Conservation (phyloP, 2,113 vertebrate genomes). For the Gulo gulo region DNA sequence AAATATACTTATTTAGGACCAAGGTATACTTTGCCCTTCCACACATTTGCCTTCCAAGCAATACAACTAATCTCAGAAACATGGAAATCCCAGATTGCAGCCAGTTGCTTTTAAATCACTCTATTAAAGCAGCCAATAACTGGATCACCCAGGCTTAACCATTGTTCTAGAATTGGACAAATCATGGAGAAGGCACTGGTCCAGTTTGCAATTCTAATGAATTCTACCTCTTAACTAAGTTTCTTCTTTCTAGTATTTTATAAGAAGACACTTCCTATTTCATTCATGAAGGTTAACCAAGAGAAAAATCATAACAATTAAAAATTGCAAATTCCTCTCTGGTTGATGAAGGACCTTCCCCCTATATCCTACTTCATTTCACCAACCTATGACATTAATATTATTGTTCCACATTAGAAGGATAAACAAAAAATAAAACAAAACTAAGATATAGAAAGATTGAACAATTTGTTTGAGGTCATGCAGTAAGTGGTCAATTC, state of each 20-base stretch:
- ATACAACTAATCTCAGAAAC: neutral
- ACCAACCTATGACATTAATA: neutral
- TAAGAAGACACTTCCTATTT: neutral
- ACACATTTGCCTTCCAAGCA: neutral
- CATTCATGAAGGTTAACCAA: neutral
- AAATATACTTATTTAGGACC: conserved; percentile 31
- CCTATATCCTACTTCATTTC: neutral
- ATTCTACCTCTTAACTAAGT: neutral
- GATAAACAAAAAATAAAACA: neutral
- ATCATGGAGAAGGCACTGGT: neutral
- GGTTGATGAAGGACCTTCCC: neutral
- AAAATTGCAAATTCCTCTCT: neutral
- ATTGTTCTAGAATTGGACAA: neutral
- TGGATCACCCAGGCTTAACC: neutral
- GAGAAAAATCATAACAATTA: neutral
- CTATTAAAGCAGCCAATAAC: conserved; percentile 2
- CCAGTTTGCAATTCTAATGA: neutral
- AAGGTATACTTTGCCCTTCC: neutral
- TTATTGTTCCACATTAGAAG: neutral
- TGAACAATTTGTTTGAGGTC: neutral
- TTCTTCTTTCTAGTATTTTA: neutral
- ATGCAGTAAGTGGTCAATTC: neutral
- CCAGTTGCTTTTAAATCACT: neutral
- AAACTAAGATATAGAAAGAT: neutral
- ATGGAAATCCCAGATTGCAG: neutral